These are phyloP conservation scores for Bombus terrestris DNA, from an alignment of 1,140 invertebrate genomes.

Conservation along the genomic window DNA sequence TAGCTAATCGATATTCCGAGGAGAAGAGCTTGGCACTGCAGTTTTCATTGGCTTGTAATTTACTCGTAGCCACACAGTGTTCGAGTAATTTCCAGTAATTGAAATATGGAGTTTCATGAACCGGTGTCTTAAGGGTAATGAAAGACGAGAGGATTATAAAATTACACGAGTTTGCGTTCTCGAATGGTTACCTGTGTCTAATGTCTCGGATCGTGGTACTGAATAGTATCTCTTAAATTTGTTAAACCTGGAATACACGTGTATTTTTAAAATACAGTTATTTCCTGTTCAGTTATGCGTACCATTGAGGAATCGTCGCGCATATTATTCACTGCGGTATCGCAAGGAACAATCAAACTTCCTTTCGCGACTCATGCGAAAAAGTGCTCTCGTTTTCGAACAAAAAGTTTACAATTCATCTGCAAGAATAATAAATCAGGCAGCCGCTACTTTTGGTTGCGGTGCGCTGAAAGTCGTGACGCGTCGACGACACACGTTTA, in stretches of 20 bases:
- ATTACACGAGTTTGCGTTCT: not conserved
- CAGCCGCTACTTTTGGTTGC: too few species aligned
- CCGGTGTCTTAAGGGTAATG: not conserved
- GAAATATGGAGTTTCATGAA: not conserved
- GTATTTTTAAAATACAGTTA: too few species aligned
- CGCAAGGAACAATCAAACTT: not conserved
- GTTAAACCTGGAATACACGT: not conserved
- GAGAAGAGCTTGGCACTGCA: not conserved
- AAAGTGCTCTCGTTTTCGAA: too few species aligned
- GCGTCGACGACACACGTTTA: not conserved
- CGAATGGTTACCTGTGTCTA: not conserved
- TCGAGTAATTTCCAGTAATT: not conserved
- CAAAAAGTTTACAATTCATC: slow-evolving; percentile 3
- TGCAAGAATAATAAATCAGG: not conserved
- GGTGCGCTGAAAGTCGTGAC: not conserved
- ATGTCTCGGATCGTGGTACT: not conserved
- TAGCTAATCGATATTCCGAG: not conserved
- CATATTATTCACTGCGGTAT: not conserved
- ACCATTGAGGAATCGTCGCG: too few species aligned
- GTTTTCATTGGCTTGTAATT: slow-evolving; percentile 4
- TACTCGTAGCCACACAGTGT: not conserved
- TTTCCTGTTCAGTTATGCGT: too few species aligned
- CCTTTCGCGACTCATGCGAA: too few species aligned
- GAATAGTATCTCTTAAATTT: not conserved
- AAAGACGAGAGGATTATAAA: not conserved